Conservation (phyloP, 2,888 invertebrate species). For the Eudemis profundana region DNA sequence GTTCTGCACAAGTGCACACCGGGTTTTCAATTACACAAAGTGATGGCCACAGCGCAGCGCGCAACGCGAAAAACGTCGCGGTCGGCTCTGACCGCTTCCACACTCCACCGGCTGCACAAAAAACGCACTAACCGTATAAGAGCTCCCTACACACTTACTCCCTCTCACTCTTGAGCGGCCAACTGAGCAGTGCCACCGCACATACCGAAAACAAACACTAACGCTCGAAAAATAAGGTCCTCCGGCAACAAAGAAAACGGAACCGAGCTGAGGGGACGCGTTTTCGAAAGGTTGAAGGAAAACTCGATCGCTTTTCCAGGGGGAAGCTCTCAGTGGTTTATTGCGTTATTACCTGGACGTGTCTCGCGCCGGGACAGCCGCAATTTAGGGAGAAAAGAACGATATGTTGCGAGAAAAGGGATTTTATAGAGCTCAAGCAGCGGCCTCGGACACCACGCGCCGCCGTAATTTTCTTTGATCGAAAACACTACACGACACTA, state of each 20-base stretch:
- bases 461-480: conserved; percentile 81
- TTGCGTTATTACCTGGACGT: conserved; percentile 86
- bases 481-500: conserved; percentile 74
- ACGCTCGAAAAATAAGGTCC: conserved; percentile 66
- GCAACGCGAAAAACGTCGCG: conserved; percentile 78
- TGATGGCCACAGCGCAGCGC: conserved; percentile 74
- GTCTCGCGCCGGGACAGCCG: conserved; percentile 81
- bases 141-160: neutral
- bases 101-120: conserved; percentile 50
- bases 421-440: conserved; percentile 76
- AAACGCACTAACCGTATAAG: conserved; percentile 6
- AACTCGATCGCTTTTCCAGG: conserved; percentile 84
- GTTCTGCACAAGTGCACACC: conserved; percentile 80
- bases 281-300: conserved; percentile 82
- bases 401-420: conserved; percentile 81
- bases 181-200: conserved; percentile 45
- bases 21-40: conserved; percentile 85
- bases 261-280: conserved; percentile 74
- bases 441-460: conserved; percentile 65
- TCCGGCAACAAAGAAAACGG: conserved; percentile 61
- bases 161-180: neutral
- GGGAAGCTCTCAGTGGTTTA: conserved; percentile 84
- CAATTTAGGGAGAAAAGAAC: conserved; percentile 82
- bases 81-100: conserved; percentile 78
- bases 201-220: conserved; percentile 65